Evolutionary conservation across 2,797 vertebrate species (phyloP), one percentile per base, ranked within the genome.

Genomic region (Nyctibius grandis): DNA sequence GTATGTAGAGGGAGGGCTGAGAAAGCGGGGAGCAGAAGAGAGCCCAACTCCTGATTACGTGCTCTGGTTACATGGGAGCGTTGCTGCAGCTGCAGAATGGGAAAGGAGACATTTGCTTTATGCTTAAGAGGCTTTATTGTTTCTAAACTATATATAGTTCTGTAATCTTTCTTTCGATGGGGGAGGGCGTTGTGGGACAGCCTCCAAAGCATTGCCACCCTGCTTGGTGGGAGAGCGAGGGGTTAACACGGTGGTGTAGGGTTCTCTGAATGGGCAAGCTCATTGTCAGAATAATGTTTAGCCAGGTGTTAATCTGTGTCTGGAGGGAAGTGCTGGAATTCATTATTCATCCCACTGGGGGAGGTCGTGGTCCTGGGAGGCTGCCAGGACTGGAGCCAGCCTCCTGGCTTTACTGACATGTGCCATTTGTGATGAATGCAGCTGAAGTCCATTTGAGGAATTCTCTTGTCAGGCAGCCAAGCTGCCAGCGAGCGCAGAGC

Each of bases 401-500:
- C 98, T 98, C 98, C 98, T 97, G 96, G 97, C 96, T 98, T 98
- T 97, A 97, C 98, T 98, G 98, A 98, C 98, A 98, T 98, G 98
- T 98, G 98, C 98, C 98, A 97, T 98, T 97, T 95, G 97, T 81
- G 94, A 98, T 97, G 98, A 98, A 96, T 96, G 96, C 98, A 96
- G 98, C 98, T 96, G 89, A 98, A 98, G 98, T 97, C 98, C 97
- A 97, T 98, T 98, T 98, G 98, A 98, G 98, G 97, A 98, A 97
- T 97, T 97, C 97, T 98, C 95, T 97, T 99, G 98, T 98, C 98
- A 99, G 97, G 96, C 97, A 97, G 99, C 98, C 98, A 98, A 98
- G 95, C 93, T 90, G 84, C 64, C 93, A 91, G 96, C 95, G 80
- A 95, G 93, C 79, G 82, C 95, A 29, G 95, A 85, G 96, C 80